Conservation (phyloP, 2,797 vertebrate genomes). For the Heterohyrax brucei region DNA sequence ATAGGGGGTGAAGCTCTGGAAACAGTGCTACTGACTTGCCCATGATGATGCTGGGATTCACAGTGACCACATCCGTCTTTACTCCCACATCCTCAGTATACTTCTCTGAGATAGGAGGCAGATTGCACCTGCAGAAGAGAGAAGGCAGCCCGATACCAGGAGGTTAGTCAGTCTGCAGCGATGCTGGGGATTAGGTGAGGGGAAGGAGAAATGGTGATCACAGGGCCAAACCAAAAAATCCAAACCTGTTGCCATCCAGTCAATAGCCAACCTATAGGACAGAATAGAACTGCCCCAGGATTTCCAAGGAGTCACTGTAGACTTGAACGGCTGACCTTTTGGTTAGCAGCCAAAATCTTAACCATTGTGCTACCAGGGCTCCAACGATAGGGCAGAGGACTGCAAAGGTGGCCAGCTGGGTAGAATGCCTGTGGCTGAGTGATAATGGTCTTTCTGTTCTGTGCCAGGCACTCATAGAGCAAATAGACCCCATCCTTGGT, state of each 20-base stretch:
- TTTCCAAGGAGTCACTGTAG: too few species aligned
- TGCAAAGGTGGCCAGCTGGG: too few species aligned
- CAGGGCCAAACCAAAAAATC: too few species aligned
- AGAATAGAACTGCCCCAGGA: too few species aligned
- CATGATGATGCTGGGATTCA: slow-evolving; percentile 99
- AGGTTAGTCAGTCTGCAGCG: neutral
- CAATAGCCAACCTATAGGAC: too few species aligned
- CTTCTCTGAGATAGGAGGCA: slow-evolving; percentile 97
- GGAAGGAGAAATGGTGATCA: neutral
- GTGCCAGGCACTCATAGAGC: neutral
- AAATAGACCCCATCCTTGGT: too few species aligned
- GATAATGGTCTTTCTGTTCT: neutral
- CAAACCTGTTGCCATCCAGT: too few species aligned
- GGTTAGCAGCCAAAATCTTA: too few species aligned
- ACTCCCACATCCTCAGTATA: slow-evolving; percentile 97
- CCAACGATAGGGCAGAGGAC: neutral
- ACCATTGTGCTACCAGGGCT: too few species aligned
- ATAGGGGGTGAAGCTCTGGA: neutral
- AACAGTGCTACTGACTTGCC: slow-evolving; percentile 93
- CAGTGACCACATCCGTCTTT: slow-evolving; percentile 98
- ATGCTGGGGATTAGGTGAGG: neutral
- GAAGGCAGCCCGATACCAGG: neutral
- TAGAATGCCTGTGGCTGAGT: neutral
- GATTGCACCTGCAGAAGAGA: slow-evolving; percentile 95
- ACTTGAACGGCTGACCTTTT: too few species aligned